Evolutionary conservation across 37 sponge, comb jelly and placozoan species (phyloP).

Genomic region (Eunapius fragilis): DNA sequence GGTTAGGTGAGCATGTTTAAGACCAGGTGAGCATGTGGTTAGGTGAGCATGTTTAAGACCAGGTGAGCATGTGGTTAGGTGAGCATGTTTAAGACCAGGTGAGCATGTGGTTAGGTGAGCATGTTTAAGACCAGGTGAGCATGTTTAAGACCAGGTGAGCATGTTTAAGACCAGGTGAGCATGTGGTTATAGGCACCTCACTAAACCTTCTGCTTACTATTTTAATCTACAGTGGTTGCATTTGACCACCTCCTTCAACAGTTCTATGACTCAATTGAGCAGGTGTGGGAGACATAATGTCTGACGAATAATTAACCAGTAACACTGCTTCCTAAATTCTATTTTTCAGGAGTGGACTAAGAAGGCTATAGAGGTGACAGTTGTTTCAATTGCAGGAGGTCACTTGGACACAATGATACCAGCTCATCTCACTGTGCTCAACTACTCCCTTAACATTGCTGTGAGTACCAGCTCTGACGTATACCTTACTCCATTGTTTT

Average conservation of each 20-base stretch:
- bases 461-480: not conserved
- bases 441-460: slow-evolving; percentile 19
- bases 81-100: not conserved
- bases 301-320: not conserved
- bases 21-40: not conserved
- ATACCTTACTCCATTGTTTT: too few relatives aligned
- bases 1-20: not conserved
- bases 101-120: not conserved
- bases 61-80: not conserved
- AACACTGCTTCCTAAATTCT: not conserved
- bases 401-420: slow-evolving; percentile 57
- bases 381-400: slow-evolving; percentile 61
- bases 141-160: too few relatives aligned
- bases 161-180: too few relatives aligned
- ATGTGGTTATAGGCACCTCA: too few relatives aligned
- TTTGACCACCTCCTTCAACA: slow-evolving; percentile 41
- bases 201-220: not conserved
- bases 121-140: not conserved
- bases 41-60: not conserved
- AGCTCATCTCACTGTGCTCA: slow-evolving; percentile 24
- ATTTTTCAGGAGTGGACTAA: slow-evolving; percentile 39
- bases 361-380: slow-evolving; percentile 37
- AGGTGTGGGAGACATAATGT: slow-evolving; percentile 24
- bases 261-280: slow-evolving; percentile 33
- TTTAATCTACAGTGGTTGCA: slow-evolving; percentile 24